Evolutionary conservation across 2,797 vertebrate genomes (phyloP).

Genomic region (Taenioides sp.): DNA sequence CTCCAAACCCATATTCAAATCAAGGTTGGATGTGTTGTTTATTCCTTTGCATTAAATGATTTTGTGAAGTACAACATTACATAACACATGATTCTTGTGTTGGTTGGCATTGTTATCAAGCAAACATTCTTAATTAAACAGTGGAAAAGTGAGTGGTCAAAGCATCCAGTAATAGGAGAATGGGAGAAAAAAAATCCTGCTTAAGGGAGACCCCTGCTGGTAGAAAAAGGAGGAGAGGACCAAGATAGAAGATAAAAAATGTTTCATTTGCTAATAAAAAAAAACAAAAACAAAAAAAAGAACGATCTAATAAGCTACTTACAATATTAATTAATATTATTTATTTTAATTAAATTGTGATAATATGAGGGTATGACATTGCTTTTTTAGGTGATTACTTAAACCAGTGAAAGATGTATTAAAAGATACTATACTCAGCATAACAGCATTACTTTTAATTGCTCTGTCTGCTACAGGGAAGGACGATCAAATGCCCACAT

Average conservation of each 20-base stretch:
- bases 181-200: slow-evolving; percentile 9
- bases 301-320: too few relatives aligned
- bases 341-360: too few relatives aligned
- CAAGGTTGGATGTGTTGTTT: slow-evolving; percentile 20
- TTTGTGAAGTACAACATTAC: background rate
- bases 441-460: background rate
- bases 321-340: too few relatives aligned
- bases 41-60: slow-evolving; percentile 54
- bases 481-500: slow-evolving; percentile 92
- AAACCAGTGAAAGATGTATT: background rate
- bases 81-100: slow-evolving; percentile 9
- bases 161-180: slow-evolving; percentile 31
- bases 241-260: background rate
- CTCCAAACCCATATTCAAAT: slow-evolving; percentile 44
- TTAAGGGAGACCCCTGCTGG: slow-evolving; percentile 73
- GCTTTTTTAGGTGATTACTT: background rate
- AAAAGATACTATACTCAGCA: background rate
- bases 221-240: background rate
- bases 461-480: slow-evolving; percentile 81
- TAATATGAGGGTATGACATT: too few relatives aligned
- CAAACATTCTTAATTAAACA: background rate
- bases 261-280: background rate
- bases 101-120: slow-evolving; percentile 7
- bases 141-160: slow-evolving; percentile 21
- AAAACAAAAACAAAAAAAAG: too few relatives aligned